Conservation (phyloP, 92 coral and sea anemone genomes). For the Galaxea fascicularis region DNA sequence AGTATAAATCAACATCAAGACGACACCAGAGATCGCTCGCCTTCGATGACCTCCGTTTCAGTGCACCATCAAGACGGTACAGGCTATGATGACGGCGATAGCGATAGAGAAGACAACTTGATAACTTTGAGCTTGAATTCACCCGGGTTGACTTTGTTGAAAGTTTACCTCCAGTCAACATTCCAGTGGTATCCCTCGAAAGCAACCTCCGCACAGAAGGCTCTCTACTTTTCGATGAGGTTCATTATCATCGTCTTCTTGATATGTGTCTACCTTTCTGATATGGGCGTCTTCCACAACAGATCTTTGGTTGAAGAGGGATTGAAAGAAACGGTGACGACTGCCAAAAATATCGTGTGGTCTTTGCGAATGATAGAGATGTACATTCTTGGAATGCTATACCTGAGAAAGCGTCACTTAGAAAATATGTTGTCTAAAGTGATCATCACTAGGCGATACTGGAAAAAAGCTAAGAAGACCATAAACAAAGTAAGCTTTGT, state of each 20-base stretch:
- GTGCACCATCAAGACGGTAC: slow-evolving; percentile 34
- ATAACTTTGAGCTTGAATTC: slow-evolving; percentile 57
- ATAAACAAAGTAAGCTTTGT: slow-evolving; percentile 16
- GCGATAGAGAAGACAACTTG: slow-evolving; percentile 52
- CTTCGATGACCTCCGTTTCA: slow-evolving; percentile 55
- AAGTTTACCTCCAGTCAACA: slow-evolving; percentile 45
- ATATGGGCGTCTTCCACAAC: slow-evolving; percentile 66
- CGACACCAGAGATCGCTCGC: not conserved
- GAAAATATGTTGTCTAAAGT: slow-evolving; percentile 57
- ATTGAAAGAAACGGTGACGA: slow-evolving; percentile 59
- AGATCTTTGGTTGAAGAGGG: slow-evolving; percentile 67
- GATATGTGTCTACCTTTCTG: slow-evolving; percentile 17
- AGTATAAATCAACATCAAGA: not conserved
- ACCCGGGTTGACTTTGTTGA: slow-evolving; percentile 37
- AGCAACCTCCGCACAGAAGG: slow-evolving; percentile 15
- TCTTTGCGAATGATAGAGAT: slow-evolving; percentile 55
- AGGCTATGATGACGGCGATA: slow-evolving; percentile 41
- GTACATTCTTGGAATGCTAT: slow-evolving; percentile 55
- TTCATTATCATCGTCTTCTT: slow-evolving; percentile 15
- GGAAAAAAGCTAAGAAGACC: slow-evolving; percentile 49
- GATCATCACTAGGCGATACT: slow-evolving; percentile 56
- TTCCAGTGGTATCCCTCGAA: slow-evolving; percentile 64
- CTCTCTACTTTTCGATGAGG: slow-evolving; percentile 26
- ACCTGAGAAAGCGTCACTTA: slow-evolving; percentile 66
- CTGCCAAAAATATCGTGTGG: slow-evolving; percentile 72